A percentile compares a stretch with the other conserved stretches of the same genome.
phyloP scores from a whole-genome alignment of 2,888 invertebrate species.

The Epinotia demarniana region DNA sequence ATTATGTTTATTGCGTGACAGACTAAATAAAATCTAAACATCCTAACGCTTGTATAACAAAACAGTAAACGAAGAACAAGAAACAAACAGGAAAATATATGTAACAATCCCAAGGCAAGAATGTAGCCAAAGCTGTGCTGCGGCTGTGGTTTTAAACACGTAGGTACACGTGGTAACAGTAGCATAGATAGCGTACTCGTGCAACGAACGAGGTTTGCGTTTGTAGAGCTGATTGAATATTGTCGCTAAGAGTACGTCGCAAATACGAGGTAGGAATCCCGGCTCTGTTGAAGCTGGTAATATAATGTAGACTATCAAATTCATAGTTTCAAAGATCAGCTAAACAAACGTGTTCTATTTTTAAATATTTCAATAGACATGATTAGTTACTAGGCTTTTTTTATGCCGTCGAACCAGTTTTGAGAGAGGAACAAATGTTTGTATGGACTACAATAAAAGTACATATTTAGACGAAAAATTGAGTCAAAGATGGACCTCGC shows the following conservation, averaged over 20 bases:
- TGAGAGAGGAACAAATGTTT: too few relatives aligned
- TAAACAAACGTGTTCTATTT: background rate
- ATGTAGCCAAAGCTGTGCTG: background rate
- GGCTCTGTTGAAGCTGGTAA: background rate
- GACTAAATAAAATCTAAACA: too few relatives aligned
- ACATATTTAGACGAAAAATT: too few relatives aligned
- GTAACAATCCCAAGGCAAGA: background rate
- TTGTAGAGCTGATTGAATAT: background rate
- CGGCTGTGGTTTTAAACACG: background rate
- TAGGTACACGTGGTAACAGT: too few relatives aligned
- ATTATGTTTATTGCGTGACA: too few relatives aligned
- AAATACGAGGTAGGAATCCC: background rate
- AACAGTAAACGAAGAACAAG: background rate
- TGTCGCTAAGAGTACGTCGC: conserved; percentile 4
- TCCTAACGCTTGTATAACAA: background rate
- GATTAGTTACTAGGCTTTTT: too few relatives aligned
- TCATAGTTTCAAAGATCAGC: background rate
- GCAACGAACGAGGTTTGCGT: background rate
- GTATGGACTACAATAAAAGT: too few relatives aligned
- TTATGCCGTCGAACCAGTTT: too few relatives aligned
- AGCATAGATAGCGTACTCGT: conserved; percentile 2
- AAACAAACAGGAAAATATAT: background rate
- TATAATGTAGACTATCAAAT: background rate
- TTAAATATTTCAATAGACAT: background rate
- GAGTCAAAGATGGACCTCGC: too few relatives aligned